Evolutionary conservation across 2,888 invertebrate species (phyloP).

Genomic region (Metacarcinus magister): DNA sequence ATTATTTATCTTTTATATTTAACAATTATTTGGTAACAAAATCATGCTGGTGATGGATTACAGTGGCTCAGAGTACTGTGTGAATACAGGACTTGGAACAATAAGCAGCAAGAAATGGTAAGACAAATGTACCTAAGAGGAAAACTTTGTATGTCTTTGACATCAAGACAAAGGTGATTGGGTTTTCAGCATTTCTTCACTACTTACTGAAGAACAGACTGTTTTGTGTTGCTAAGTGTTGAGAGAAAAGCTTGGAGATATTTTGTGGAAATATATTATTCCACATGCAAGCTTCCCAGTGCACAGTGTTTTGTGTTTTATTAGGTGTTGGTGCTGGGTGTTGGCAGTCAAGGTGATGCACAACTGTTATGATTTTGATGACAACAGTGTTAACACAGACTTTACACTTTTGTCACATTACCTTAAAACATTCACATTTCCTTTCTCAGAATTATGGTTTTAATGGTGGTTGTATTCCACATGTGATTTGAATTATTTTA

Average conservation of each 20-base stretch:
- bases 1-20: neutral
- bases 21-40: neutral
- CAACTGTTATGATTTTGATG: neutral
- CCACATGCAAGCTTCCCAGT: neutral
- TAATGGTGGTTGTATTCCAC: neutral
- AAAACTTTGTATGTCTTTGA: neutral
- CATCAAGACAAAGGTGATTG: neutral
- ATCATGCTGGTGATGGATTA: neutral
- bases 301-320: neutral
- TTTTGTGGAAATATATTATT: neutral
- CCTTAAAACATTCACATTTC: neutral
- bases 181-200: neutral
- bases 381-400: neutral
- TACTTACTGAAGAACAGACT: neutral
- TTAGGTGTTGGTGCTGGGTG: neutral
- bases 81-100: neutral
- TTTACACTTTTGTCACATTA: neutral
- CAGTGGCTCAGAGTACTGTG: neutral
- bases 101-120: neutral
- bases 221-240: neutral
- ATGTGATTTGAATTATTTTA: neutral
- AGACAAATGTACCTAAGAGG: neutral
- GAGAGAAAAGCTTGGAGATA: neutral
- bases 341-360: neutral
- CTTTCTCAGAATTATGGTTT: neutral